phyloP scores from a whole-genome alignment of 2,113 vertebrate genomes.

The Hipposideros armiger region DNA sequence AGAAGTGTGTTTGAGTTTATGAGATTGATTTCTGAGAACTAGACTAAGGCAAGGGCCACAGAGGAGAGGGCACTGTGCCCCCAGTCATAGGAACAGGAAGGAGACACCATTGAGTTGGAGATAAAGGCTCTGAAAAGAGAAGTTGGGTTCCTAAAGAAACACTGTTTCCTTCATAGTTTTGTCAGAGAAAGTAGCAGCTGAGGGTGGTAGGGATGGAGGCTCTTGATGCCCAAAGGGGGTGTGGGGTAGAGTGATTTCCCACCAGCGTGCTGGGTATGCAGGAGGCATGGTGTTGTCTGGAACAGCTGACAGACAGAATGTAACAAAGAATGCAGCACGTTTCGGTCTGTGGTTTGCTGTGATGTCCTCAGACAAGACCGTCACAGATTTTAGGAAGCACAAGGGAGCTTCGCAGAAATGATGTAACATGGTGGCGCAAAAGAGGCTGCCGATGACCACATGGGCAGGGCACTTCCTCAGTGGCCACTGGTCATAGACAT shows the following conservation, averaged over 20 bases:
- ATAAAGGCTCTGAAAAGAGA: conserved; percentile 56
- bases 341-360: conserved; percentile 74
- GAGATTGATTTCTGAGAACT: conserved; percentile 49
- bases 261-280: not conserved
- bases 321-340: not conserved
- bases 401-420: conserved; percentile 73
- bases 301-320: not conserved
- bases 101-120: not conserved
- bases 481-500: not conserved
- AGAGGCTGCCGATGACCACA: conserved; percentile 41
- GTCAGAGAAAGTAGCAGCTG: not conserved
- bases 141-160: not conserved
- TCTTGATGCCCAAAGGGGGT: not conserved
- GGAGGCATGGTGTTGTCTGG: not conserved
- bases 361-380: conserved; percentile 52
- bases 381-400: conserved; percentile 62
- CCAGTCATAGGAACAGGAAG: not conserved
- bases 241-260: not conserved
- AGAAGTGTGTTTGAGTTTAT: not conserved
- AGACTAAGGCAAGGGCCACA: not conserved
- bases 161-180: conserved; percentile 37
- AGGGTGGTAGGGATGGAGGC: not conserved
- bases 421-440: conserved; percentile 73
- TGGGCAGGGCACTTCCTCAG: conserved; percentile 69
- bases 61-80: not conserved